These are phyloP conservation scores for Allygus modestus DNA, from an alignment of 2,888 invertebrate species.

Conservation along the genomic window DNA sequence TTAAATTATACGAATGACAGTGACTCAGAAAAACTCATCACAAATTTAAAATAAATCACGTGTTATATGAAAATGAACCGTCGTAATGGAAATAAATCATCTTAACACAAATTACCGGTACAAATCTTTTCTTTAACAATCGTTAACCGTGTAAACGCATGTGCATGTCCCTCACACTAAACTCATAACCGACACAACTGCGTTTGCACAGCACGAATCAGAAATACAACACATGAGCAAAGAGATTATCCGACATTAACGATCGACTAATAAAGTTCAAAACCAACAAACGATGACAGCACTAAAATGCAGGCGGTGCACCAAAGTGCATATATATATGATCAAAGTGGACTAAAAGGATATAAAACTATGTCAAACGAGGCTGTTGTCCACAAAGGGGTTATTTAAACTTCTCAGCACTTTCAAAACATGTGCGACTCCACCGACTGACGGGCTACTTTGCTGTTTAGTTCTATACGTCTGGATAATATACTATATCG, in stretches of 20 bases:
- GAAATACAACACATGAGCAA: not conserved
- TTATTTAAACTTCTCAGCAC: not conserved
- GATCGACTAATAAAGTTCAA: conserved; percentile 19
- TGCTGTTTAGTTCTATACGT: too few species aligned
- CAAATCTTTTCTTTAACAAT: too few species aligned
- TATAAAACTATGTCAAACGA: conserved; percentile 13
- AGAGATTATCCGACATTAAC: not conserved
- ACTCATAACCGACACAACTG: too few species aligned
- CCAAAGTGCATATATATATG: conserved; percentile 18
- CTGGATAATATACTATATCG: too few species aligned
- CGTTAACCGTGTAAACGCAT: too few species aligned
- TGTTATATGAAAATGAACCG: too few species aligned
- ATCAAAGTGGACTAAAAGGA: conserved; percentile 20
- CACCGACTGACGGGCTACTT: not conserved
- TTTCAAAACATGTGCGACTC: not conserved
- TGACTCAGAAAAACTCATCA: too few species aligned
- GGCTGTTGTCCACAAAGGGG: not conserved
- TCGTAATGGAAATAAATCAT: too few species aligned
- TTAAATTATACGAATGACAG: too few species aligned
- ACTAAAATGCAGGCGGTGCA: conserved; percentile 19
- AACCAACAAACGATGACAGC: conserved; percentile 24
- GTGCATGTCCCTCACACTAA: too few species aligned
- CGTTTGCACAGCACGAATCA: not conserved
- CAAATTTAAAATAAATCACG: too few species aligned
- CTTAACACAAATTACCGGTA: too few species aligned